Percentiles rank a stretch among this genome's conserved stretches.
These are phyloP conservation scores for Oryzias curvinotus DNA, from an alignment of 2,113 vertebrate genomes.

Conservation along the genomic window DNA sequence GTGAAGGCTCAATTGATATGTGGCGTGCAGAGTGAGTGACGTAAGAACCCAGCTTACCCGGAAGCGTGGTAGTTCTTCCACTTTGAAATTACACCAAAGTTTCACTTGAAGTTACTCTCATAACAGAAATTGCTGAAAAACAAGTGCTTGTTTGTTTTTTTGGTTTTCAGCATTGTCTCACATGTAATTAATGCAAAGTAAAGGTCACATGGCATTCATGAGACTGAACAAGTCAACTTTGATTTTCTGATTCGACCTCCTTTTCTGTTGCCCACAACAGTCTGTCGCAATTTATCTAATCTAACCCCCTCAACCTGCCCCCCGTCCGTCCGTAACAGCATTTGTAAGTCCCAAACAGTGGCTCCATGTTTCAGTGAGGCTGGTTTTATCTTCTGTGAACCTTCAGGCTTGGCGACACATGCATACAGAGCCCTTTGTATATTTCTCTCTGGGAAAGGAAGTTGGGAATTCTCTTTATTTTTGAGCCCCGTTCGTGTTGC, in stretches of 20 bases:
- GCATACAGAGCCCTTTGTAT: conserved; percentile 30
- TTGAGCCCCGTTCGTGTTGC: conserved; percentile 17
- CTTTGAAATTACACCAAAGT: neutral
- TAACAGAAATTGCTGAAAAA: too few species aligned
- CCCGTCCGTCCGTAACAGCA: conserved; percentile 20
- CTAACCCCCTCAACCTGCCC: conserved; percentile 26
- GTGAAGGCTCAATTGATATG: too few species aligned
- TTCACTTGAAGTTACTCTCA: neutral
- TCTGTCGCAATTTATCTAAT: conserved; percentile 33
- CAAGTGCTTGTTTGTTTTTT: too few species aligned
- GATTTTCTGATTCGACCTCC: conserved; percentile 33
- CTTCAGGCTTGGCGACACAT: neutral
- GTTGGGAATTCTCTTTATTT: conserved; percentile 10
- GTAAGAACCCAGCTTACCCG: too few species aligned
- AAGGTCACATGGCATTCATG: conserved; percentile 15
- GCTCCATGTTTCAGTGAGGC: conserved; percentile 15
- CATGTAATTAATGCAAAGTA: neutral
- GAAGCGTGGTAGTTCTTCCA: too few species aligned
- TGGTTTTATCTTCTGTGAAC: conserved; percentile 36
- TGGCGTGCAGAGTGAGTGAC: too few species aligned
- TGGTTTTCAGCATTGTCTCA: too few species aligned
- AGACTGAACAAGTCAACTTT: conserved; percentile 11
- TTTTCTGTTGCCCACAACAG: conserved; percentile 21
- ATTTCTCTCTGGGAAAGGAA: conserved; percentile 26
- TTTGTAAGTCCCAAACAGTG: conserved; percentile 1